Conservation (phyloP, 2,797 vertebrate genomes). For the Phrynocephalus guinanensis region DNA sequence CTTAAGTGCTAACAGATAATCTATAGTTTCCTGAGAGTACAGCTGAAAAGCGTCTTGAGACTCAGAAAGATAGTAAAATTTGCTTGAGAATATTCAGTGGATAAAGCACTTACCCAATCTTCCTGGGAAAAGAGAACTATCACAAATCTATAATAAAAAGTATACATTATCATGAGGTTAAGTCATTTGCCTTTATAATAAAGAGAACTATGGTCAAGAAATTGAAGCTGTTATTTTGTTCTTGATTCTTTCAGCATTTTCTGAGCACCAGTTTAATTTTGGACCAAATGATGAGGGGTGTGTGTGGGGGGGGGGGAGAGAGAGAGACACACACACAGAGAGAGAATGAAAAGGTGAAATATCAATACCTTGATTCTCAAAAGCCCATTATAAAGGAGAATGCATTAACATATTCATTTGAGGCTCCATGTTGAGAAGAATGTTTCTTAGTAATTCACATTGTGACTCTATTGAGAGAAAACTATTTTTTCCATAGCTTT, state of each 20-base stretch:
- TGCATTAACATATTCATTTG: conserved; percentile 11
- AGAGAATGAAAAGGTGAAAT: conserved; percentile 10
- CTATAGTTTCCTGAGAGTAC: conserved; percentile 45
- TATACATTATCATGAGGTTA: conserved; percentile 42
- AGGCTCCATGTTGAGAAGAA: conserved; percentile 15
- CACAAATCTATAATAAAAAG: conserved; percentile 50
- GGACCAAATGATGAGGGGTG: conserved; percentile 33
- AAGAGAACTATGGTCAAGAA: conserved; percentile 42
- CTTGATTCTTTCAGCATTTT: neutral
- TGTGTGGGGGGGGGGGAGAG: no score
- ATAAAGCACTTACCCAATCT: conserved; percentile 45
- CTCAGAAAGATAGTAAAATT: conserved; percentile 31
- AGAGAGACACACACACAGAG: no score
- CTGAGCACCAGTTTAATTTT: conserved; percentile 36
- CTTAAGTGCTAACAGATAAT: conserved; percentile 58
- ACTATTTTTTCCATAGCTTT: neutral
- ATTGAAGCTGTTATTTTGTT: conserved; percentile 60
- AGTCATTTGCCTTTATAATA: conserved; percentile 50
- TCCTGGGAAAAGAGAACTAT: conserved; percentile 36
- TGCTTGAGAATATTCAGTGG: conserved; percentile 41
- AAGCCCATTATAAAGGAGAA: conserved; percentile 1
- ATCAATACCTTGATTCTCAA: conserved; percentile 28
- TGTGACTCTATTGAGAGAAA: neutral
- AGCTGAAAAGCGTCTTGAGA: conserved; percentile 19
- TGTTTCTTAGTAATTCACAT: conserved; percentile 1